These are phyloP conservation scores for Musca domestica DNA, from an alignment of 1,140 invertebrate species.

Conservation along the genomic window DNA sequence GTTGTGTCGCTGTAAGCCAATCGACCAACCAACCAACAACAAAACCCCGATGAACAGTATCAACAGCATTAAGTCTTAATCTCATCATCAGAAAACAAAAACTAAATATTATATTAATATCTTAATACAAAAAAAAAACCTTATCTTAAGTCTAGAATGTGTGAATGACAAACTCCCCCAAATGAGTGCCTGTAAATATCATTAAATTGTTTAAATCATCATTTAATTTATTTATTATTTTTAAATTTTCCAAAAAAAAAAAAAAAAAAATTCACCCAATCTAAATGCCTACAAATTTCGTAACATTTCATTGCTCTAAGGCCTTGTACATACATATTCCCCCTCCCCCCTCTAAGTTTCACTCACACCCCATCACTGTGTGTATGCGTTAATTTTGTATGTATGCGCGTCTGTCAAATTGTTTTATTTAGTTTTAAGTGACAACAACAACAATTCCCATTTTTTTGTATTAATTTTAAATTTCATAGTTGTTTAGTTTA, in stretches of 20 bases:
- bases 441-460: too few species aligned
- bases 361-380: not conserved
- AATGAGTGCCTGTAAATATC: not conserved
- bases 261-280: too few species aligned
- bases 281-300: too few species aligned
- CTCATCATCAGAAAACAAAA: not conserved
- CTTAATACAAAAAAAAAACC: not conserved
- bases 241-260: too few species aligned
- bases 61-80: not conserved
- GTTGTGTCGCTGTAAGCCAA: conserved; percentile 40
- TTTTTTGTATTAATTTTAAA: conserved; percentile 11
- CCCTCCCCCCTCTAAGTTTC: not conserved
- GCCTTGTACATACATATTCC: not conserved
- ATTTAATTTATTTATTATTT: conserved; percentile 16
- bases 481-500: conserved; percentile 8
- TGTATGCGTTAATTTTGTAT: not conserved
- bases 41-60: not conserved
- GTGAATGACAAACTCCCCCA: not conserved
- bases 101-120: conserved; percentile 20
- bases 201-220: conserved; percentile 14
- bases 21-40: too few species aligned
- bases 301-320: not conserved
- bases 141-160: not conserved
- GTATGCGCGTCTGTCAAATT: conserved; percentile 10
- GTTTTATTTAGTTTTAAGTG: too few species aligned